Base-by-base conservation (phyloP, 2,797 vertebrate species). In the Hoplostethus atlanticus region DNA sequence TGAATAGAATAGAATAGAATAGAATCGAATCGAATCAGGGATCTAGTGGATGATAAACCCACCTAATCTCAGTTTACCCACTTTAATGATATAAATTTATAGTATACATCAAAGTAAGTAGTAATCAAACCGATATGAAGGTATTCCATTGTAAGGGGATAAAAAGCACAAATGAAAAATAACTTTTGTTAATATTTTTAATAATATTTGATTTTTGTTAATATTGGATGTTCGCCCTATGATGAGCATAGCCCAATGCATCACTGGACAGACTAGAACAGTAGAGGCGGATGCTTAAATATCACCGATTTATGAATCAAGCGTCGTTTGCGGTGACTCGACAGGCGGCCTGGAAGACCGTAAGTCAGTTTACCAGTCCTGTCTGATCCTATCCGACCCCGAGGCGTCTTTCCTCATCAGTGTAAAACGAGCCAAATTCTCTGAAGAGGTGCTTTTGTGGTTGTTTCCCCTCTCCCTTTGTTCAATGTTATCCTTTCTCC, bases 401-500 rank as follows among this genome's bases (percentile, higher is more conserved):
- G 11, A 48, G 68, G 54, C 17, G 47, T 50, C 73, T 69, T 68
- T 80, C 62, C 78, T 72, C 81, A 58, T 63, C 78, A 54, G 56
- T 2, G 13, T 4, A 44, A 75, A 77, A 50, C 58, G 38, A 28
- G 71, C 68, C 71, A 68, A 75, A 64, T 62, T 46, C 36, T 70
- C 54, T 89, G 72, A 90, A 90, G 83, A 84, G 87, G 77, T 84
- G 84, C 81, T 91, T 92, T 89, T 89, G 85, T 91, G 73, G 76
- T 85, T 58, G 84, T 73, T 91, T 84, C 86, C 79, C 78, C 3
- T 79, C 76, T 79, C 34, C 80, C 92, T 91, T 94, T 94, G 93
- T 94, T 91, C 87, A 90, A 86, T 90, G 92, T 92, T 88, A 80
- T 92, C 70, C 79, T 68, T 84, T 66, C 71, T 76, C 65, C 21